Evolutionary conservation across 2,113 vertebrate genomes (phyloP).

Genomic region (Misgurnus mizolepis): DNA sequence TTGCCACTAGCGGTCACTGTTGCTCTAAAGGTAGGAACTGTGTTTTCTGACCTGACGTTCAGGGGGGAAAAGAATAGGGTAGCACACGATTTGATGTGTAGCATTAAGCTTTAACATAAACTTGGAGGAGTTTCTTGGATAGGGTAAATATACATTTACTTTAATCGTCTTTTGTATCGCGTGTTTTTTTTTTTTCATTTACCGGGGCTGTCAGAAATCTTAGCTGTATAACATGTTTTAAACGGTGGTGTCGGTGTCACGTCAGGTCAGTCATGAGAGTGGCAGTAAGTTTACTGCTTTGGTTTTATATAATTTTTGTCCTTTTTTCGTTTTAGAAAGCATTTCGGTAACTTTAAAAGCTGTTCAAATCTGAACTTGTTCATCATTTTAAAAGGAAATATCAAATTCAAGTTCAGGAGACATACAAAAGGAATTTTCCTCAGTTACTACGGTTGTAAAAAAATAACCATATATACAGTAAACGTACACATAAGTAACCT

Average conservation of each 20-base stretch:
- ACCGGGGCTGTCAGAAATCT: neutral
- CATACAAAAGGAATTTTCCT: no score
- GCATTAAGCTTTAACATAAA: neutral
- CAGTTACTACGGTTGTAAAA: no score
- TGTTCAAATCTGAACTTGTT: no score
- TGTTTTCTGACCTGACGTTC: slow-evolving; percentile 6
- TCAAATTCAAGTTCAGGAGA: no score
- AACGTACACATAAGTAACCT: no score
- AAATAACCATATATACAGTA: no score
- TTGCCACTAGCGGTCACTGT: slow-evolving; percentile 19
- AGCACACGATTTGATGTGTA: neutral
- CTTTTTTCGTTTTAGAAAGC: no score
- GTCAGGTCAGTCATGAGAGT: neutral
- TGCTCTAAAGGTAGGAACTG: neutral
- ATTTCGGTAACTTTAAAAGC: no score
- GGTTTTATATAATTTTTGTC: neutral
- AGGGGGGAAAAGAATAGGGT: slow-evolving; percentile 34
- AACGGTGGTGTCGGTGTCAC: neutral
- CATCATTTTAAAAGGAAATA: no score
- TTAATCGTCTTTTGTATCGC: neutral
- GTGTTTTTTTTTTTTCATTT: neutral
- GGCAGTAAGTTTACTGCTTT: neutral
- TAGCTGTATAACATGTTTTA: neutral
- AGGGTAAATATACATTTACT: neutral
- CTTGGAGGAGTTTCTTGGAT: neutral